These are phyloP conservation scores for Leptoteleia sp. DNA, from an alignment of 1,140 invertebrate genomes.

Conservation along the genomic window DNA sequence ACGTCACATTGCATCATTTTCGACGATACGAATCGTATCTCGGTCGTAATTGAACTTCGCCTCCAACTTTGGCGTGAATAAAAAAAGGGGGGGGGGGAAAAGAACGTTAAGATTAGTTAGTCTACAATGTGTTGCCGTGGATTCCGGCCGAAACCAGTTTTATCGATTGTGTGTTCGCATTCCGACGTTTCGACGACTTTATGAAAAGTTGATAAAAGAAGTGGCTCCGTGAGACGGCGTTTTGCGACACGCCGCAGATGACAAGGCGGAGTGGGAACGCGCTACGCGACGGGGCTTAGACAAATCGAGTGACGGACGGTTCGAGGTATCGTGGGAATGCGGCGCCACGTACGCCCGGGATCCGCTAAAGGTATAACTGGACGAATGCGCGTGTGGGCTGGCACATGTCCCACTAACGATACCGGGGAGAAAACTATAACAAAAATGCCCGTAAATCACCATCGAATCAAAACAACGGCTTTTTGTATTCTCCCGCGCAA, in stretches of 20 bases:
- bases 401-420: slow-evolving; percentile 52
- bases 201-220: slow-evolving; percentile 44
- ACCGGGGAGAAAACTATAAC: slow-evolving; percentile 26
- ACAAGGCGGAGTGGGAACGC: slow-evolving; percentile 42
- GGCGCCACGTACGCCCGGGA: slow-evolving; percentile 36
- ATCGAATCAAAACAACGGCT: slow-evolving; percentile 25
- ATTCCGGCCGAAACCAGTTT: slow-evolving; percentile 20
- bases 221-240: slow-evolving; percentile 12
- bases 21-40: slow-evolving; percentile 13
- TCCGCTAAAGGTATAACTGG: slow-evolving; percentile 51
- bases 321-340: slow-evolving; percentile 60
- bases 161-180: slow-evolving; percentile 31
- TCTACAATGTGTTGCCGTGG: slow-evolving; percentile 34
- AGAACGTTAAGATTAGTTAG: no score
- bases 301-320: slow-evolving; percentile 52
- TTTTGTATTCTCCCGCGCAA: slow-evolving; percentile 20
- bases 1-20: slow-evolving; percentile 27
- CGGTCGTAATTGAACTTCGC: slow-evolving; percentile 35
- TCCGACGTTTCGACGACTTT: slow-evolving; percentile 40
- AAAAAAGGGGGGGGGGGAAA: slow-evolving; percentile 16
- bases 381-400: slow-evolving; percentile 45
- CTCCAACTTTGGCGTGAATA: slow-evolving; percentile 31
- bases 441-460: slow-evolving; percentile 49
- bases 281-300: slow-evolving; percentile 45
- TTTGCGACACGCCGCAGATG: slow-evolving; percentile 32